phyloP scores from a whole-genome alignment of 2,113 vertebrate species.

The Neotragus pygmaeus region DNA sequence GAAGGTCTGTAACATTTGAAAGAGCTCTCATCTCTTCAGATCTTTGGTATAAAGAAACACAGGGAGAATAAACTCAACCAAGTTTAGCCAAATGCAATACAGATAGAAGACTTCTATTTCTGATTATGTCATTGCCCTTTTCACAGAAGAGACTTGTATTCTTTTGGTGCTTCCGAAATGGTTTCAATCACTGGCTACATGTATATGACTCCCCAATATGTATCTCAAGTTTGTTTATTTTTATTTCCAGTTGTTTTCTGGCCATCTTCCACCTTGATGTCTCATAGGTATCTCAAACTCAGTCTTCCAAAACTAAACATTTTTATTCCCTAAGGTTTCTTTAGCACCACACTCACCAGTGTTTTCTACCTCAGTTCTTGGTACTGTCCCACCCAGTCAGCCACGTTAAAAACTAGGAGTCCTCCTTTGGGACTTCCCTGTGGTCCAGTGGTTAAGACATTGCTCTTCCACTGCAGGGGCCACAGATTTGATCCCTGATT shows the following conservation, averaged over 20 bases:
- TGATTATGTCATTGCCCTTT: neutral
- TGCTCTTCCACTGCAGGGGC: too few species aligned
- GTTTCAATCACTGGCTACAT: neutral
- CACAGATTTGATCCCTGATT: too few species aligned
- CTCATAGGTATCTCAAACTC: too few species aligned
- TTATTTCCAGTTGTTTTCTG: neutral
- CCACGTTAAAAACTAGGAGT: too few species aligned
- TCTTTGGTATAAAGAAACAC: neutral
- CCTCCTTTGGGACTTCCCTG: too few species aligned
- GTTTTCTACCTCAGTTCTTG: too few species aligned
- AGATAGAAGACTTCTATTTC: neutral
- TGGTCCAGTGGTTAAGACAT: too few species aligned
- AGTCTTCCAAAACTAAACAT: too few species aligned
- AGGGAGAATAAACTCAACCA: neutral
- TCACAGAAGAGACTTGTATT: neutral
- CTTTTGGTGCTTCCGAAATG: neutral
- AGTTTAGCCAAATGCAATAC: neutral
- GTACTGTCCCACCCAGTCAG: too few species aligned
- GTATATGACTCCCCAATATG: neutral
- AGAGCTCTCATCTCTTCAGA: neutral
- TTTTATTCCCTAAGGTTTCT: too few species aligned
- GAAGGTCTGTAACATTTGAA: neutral
- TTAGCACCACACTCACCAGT: too few species aligned
- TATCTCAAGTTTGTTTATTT: neutral
- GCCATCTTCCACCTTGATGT: neutral